Evolutionary conservation across 1,140 invertebrate genomes (phyloP).

Genomic region (Brachionus calyciflorus): DNA sequence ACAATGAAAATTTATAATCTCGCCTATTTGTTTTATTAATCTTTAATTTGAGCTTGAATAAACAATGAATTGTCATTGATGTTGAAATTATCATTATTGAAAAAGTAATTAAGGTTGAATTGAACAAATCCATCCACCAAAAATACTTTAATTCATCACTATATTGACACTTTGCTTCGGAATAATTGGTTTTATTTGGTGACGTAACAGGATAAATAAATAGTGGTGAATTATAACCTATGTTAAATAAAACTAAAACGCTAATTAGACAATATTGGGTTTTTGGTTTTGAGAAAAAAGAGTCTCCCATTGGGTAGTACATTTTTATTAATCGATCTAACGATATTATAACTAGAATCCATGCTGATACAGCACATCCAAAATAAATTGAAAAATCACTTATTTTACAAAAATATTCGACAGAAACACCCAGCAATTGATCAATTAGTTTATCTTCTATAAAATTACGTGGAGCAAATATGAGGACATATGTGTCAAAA

Average conservation of each 20-base stretch:
- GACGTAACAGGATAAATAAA: background rate
- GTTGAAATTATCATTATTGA: background rate
- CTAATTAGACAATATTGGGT: background rate
- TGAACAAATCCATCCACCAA: slow-evolving; percentile 21
- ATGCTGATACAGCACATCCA: slow-evolving; percentile 16
- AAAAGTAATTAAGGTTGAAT: background rate
- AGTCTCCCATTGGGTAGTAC: background rate
- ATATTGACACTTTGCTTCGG: background rate
- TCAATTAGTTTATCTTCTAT: background rate
- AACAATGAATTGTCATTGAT: background rate
- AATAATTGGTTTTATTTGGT: background rate
- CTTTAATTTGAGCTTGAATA: background rate
- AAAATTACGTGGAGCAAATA: background rate
- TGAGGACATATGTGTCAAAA: background rate
- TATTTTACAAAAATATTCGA: background rate
- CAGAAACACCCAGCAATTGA: background rate
- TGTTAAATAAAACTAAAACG: background rate
- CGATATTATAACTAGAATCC: background rate
- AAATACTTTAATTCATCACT: slow-evolving; percentile 8
- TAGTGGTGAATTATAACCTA: background rate
- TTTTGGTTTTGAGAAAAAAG: background rate
- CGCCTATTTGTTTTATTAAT: slow-evolving; percentile 1
- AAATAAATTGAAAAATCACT: slow-evolving; percentile 20
- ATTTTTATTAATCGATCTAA: slow-evolving; percentile 1
- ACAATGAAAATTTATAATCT: background rate